Base-by-base conservation (phyloP, 2,888 invertebrate species). In the Neoitamus cyanurus region DNA sequence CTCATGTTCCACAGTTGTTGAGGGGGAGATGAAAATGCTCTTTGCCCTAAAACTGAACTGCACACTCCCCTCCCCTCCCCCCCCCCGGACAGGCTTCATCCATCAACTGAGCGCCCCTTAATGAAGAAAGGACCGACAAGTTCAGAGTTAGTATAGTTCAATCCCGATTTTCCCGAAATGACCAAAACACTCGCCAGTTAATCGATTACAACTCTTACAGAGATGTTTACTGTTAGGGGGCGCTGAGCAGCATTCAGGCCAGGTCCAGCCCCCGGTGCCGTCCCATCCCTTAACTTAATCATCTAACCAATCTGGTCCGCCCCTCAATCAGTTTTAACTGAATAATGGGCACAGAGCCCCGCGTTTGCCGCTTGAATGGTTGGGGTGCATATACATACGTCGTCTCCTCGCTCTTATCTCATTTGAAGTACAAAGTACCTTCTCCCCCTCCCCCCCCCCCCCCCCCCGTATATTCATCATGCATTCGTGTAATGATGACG, bases 121-220 rank as follows among this genome's bases (percentile, higher is more conserved):
- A 58, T 58, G 20, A 58, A 25, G 20, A 58, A 58, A n/a, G n/a
- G n/a, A n/a, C n/a, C n/a, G 25, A 58, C 1, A 58, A 58, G 0
- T 20, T 5, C 15, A 20, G 20, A 58, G 9, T 58, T 25, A 9
- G 6, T 1, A 58, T 9, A 58, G 58, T 6, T 15, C 42, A n/a
- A 5, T n/a, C 42, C 42, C 11, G 1, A n/a, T 42, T 15, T 20
- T 9, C 20, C 25, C 9, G 7, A 77, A 46, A 25, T 77, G 77
- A 77, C 46, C 42, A 77, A 77, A 77, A 77, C 77, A 77, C 77
- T 77, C 77, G 77, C 28, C 77, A 42, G 77, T 77, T 77, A 77
- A 77, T 77, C 77, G 77, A 77, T 77, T 77, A 77, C 77, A 77
- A 77, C 77, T 46, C 77, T 77, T 42, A 77, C 46, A 20, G 42